Conservation (phyloP, 2,113 vertebrate species). For the Rhagologus leucostigma region DNA sequence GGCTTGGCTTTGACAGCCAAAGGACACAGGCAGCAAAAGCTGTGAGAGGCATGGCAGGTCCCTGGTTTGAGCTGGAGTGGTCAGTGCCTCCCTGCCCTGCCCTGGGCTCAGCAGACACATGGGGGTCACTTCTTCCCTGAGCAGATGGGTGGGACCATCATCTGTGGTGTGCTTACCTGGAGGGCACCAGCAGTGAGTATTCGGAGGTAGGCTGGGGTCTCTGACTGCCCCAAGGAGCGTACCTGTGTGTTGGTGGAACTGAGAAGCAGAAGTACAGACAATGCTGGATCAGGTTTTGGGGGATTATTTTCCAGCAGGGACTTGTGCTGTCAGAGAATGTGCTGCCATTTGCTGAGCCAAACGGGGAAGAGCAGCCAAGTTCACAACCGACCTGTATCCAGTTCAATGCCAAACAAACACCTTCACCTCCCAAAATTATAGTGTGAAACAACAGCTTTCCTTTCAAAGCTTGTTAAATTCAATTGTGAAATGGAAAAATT, state of each 20-base stretch:
- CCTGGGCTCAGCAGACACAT: accelerated
- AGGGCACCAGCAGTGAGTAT: accelerated
- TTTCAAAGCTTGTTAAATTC: not conserved
- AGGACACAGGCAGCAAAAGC: not conserved
- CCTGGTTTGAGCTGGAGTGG: not conserved
- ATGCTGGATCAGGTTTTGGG: not conserved
- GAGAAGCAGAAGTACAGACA: not conserved
- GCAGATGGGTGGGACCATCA: not conserved
- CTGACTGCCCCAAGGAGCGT: not conserved
- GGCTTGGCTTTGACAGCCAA: not conserved
- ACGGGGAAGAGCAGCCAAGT: accelerated
- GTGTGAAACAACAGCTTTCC: not conserved
- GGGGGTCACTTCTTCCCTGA: not conserved
- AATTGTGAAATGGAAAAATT: not conserved
- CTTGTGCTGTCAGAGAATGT: not conserved
- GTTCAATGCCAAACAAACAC: not conserved
- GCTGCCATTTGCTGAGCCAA: not conserved
- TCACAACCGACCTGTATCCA: not conserved
- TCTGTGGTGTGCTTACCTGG: not conserved
- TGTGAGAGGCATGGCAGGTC: not conserved
- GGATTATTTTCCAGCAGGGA: not conserved
- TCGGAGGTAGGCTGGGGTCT: not conserved
- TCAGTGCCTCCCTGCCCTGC: not conserved
- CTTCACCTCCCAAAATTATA: not conserved
- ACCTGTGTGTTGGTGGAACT: not conserved